Conservation (phyloP, 23 tunicate genomes). For the Corella eumyota region DNA sequence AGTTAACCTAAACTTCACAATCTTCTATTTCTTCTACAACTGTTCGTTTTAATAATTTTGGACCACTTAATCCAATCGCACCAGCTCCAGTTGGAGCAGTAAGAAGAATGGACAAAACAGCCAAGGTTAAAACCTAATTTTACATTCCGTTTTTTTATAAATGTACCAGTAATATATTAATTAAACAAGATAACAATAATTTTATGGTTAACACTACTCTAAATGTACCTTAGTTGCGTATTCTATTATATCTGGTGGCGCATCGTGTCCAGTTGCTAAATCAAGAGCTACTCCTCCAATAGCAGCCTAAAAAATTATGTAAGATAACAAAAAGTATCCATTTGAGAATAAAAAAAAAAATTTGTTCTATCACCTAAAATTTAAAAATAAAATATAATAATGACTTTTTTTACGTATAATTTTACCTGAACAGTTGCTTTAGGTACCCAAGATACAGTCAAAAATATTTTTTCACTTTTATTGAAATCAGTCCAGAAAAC, state of each 20-base stretch:
- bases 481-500: slow-evolving; percentile 16
- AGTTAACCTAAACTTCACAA: too few relatives aligned
- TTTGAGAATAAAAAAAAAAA: not conserved
- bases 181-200: too few relatives aligned
- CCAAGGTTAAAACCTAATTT: slow-evolving; percentile 46
- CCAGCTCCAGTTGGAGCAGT: slow-evolving; percentile 74
- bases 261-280: slow-evolving; percentile 25
- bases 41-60: slow-evolving; percentile 25
- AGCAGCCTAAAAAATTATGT: slow-evolving; percentile 46
- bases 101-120: slow-evolving; percentile 65
- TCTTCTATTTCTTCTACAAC: too few relatives aligned
- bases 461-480: slow-evolving; percentile 3
- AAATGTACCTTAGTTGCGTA: too few relatives aligned
- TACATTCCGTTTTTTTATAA: too few relatives aligned
- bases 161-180: too few relatives aligned
- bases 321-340: not conserved
- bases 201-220: too few relatives aligned
- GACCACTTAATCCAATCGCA: slow-evolving; percentile 60
- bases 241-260: slow-evolving; percentile 23
- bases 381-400: not conserved
- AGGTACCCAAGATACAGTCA: slow-evolving; percentile 25
- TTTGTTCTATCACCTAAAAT: not conserved
- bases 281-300: slow-evolving; percentile 78
- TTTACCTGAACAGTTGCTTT: slow-evolving; percentile 38
- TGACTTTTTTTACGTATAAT: not conserved